These are phyloP conservation scores for Lagothrix lagotricha DNA, from an alignment of 2,797 vertebrate species.

Conservation along the genomic window DNA sequence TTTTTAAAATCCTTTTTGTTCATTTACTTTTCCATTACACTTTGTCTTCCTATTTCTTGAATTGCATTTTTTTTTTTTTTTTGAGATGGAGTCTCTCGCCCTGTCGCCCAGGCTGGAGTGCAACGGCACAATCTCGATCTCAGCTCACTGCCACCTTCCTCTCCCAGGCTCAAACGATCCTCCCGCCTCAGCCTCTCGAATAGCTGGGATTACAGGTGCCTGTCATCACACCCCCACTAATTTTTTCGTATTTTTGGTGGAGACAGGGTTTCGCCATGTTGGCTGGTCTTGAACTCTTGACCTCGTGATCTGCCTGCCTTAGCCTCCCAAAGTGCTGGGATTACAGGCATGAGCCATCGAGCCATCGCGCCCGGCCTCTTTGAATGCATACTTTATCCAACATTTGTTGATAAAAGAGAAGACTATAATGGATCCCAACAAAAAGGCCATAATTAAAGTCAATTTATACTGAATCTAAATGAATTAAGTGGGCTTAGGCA, in stretches of 20 bases:
- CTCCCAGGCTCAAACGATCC: neutral
- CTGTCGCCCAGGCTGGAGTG: too few relatives aligned
- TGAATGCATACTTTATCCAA: neutral
- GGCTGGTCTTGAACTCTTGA: neutral
- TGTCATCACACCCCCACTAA: neutral
- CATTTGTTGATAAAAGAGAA: neutral
- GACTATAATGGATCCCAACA: neutral
- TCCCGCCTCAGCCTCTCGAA: neutral
- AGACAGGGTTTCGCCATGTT: neutral
- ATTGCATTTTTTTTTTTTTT: neutral
- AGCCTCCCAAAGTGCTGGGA: neutral
- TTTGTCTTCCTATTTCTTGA: too few relatives aligned
- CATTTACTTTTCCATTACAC: neutral
- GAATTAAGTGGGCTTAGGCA: neutral
- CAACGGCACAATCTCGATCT: neutral
- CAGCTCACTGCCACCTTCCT: neutral
- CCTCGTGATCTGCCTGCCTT: neutral
- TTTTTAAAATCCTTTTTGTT: neutral
- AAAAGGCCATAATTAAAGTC: conserved; percentile 23
- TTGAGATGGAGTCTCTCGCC: neutral
- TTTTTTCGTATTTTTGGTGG: neutral
- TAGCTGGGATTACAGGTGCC: neutral
- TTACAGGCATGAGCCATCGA: neutral
- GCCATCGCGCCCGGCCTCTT: neutral
- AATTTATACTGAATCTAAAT: neutral